Conservation (phyloP, 2,113 vertebrate species). For the Lycocorax pyrrhopterus region DNA sequence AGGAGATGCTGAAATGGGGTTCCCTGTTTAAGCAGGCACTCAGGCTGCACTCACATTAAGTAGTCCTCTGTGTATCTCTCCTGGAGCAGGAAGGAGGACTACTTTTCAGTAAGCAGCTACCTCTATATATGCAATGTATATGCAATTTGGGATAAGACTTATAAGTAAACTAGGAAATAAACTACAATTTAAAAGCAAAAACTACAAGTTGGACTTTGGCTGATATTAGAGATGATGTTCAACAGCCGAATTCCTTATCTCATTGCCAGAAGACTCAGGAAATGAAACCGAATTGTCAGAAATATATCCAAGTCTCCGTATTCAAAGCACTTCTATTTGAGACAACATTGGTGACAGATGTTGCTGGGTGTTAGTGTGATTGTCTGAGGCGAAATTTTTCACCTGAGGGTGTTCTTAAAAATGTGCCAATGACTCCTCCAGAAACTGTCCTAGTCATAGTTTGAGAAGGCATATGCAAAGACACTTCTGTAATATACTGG, state of each 20-base stretch:
- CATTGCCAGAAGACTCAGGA: background rate
- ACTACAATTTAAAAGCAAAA: background rate
- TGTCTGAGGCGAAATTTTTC: background rate
- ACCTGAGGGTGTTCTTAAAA: background rate
- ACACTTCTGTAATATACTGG: background rate
- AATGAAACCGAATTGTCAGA: background rate
- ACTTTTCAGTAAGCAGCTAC: background rate
- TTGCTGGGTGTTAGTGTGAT: background rate
- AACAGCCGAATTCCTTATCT: background rate
- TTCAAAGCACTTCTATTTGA: background rate
- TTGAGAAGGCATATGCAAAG: background rate
- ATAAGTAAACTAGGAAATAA: background rate
- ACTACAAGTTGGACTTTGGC: background rate
- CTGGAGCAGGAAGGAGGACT: background rate
- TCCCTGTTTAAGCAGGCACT: background rate
- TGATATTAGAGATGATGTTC: background rate
- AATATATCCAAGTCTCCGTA: background rate
- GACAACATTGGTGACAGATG: background rate
- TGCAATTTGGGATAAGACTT: background rate
- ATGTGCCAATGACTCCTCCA: background rate
- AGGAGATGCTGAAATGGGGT: background rate
- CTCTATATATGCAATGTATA: background rate
- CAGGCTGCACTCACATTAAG: accelerated
- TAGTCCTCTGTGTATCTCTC: background rate
- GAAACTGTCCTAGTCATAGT: background rate